Evolutionary conservation across 2,888 invertebrate genomes (phyloP), one percentile per base, ranked within the genome.

Genomic region (Abscondita cerata): DNA sequence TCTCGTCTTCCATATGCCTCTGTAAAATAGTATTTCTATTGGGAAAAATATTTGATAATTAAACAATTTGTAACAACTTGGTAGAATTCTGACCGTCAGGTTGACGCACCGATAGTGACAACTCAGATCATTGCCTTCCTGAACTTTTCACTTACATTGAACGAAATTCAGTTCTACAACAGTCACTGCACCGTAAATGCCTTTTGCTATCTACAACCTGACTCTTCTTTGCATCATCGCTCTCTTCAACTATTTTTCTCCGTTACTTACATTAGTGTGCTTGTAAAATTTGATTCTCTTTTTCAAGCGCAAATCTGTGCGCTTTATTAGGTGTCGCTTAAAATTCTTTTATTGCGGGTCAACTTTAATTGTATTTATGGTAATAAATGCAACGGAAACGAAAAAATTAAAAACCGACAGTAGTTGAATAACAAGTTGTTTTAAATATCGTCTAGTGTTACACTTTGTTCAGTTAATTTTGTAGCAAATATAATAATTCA

Each of bases 61-160:
- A 44, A 44, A 18, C 44, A 18, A 18, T 44, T 44, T 41, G 41
- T 44, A 44, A 44, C 44, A 44, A 44, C 18, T 44, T 44, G 19
- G 44, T 18, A 18, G 44, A 18, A 44, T 44, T 18, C 44, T 44
- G 19, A 44, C 44, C 18, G 19, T 44, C 57, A 50, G 52, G 61
- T 62, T 62, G 52, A 57, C 46, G 61, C 34, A 62, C 56, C 52
- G 66, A 65, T 65, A 62, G 64, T 58, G 64, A 65, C 62, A 59
- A 58, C 51, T 16, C 60, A 66, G 69, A 69, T 69, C 69, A 66
- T 68, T 69, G 69, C 55, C 69, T 69, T 69, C 59, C 62, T 69
- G 69, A 69, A 69, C 69, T 69, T 65, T 66, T 64, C 66, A 65
- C 65, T 65, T 47, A 59, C 62, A 62, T 62, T 65, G 62, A 53